A percentile compares a stretch with the other conserved stretches of the same genome.
These are phyloP conservation scores for Galaxias olidus DNA, from an alignment of 2,797 vertebrate species.

Conservation along the genomic window DNA sequence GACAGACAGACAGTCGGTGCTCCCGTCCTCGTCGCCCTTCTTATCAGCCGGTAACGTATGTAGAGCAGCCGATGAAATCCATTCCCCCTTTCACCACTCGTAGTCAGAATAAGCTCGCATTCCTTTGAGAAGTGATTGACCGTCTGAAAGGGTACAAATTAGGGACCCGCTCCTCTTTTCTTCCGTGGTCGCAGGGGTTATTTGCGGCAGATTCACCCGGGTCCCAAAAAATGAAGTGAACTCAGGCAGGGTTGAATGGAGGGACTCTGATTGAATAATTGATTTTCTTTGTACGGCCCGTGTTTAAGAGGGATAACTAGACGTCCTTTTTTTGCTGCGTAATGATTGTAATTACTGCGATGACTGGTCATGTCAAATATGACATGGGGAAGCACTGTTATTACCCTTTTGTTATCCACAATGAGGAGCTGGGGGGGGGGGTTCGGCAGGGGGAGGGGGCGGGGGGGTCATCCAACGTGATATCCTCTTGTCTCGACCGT, in stretches of 20 bases:
- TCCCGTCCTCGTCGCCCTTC: conserved; percentile 14
- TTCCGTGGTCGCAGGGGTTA: conserved; percentile 74
- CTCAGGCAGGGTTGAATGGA: conserved; percentile 78
- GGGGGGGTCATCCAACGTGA: conserved; percentile 49
- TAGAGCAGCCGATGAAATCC: conserved; percentile 75
- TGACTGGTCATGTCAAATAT: conserved; percentile 86
- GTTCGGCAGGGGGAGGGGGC: conserved; percentile 38
- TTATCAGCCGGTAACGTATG: conserved; percentile 70
- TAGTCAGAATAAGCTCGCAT: conserved; percentile 83
- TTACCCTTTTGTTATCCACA: conserved; percentile 82
- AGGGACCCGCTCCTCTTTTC: conserved; percentile 76
- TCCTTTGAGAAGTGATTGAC: conserved; percentile 78
- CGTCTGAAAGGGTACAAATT: conserved; percentile 79
- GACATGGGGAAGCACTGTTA: conserved; percentile 83
- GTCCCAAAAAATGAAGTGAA: conserved; percentile 84
- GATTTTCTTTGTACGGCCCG: conserved; percentile 80
- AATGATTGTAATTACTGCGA: conserved; percentile 84
- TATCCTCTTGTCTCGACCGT: conserved; percentile 64
- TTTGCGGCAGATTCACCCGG: conserved; percentile 80
- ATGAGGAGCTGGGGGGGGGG: conserved; percentile 40
- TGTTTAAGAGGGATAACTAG: conserved; percentile 86
- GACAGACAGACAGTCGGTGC: conserved; percentile 52
- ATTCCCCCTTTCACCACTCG: conserved; percentile 76
- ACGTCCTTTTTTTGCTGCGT: conserved; percentile 77
- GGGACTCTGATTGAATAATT: conserved; percentile 85